A percentile compares a stretch with the other conserved stretches of the same genome.
phyloP scores from a whole-genome alignment of 2,888 invertebrate genomes.

The Pristionchus japonicus region DNA sequence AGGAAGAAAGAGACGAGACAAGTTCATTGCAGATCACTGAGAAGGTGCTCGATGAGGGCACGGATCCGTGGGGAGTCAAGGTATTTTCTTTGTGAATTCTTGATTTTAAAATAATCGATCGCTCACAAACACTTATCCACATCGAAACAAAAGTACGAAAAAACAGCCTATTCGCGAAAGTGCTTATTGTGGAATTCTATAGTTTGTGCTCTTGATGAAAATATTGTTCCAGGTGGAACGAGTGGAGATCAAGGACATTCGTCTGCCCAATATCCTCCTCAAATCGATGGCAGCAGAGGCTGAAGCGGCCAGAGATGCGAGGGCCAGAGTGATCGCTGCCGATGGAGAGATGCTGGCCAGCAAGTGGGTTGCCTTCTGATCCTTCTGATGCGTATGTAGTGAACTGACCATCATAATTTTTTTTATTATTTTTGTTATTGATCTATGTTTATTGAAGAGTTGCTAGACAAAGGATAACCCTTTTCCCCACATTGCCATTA shows the following conservation, averaged over 20 bases:
- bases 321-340: slow-evolving; percentile 78
- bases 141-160: no score
- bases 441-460: no score
- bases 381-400: no score
- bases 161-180: no score
- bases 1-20: neutral
- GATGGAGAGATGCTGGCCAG: slow-evolving; percentile 72
- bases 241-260: slow-evolving; percentile 87
- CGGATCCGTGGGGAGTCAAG: slow-evolving; percentile 78
- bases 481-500: no score
- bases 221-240: slow-evolving; percentile 65
- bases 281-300: slow-evolving; percentile 96
- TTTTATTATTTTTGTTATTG: neutral
- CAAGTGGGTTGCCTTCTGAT: slow-evolving; percentile 51
- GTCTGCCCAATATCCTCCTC: slow-evolving; percentile 90
- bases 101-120: no score
- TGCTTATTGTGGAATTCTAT: no score
- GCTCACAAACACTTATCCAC: neutral
- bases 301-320: slow-evolving; percentile 91
- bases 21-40: slow-evolving; percentile 76
- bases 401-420: no score
- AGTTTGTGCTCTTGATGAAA: neutral
- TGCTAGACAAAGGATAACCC: no score
- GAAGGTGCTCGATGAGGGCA: slow-evolving; percentile 77
- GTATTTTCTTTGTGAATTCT: slow-evolving; percentile 55